Conservation (phyloP, 2,797 vertebrate genomes). For the Melanotaenia pygmaea region DNA sequence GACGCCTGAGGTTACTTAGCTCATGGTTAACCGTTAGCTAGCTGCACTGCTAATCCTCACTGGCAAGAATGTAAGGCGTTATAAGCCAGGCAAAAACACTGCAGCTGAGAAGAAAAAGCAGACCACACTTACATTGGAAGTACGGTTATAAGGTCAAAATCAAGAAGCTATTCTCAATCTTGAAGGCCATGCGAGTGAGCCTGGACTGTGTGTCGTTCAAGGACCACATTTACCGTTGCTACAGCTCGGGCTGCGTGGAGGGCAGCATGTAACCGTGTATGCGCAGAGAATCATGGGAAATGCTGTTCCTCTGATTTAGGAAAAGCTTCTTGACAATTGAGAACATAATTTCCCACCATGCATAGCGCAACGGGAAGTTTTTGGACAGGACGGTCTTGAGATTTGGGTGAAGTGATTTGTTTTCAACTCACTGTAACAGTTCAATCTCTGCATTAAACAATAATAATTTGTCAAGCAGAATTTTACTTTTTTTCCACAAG, state of each 20-base stretch:
- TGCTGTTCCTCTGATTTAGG: constrained; percentile 10
- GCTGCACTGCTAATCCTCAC: constrained; percentile 11
- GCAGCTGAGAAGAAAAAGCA: neutral
- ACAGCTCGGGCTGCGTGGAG: constrained; percentile 26
- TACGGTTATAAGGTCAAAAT: neutral
- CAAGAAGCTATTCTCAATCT: neutral
- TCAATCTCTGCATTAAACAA: neutral
- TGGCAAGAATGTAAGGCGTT: neutral
- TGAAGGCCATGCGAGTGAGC: constrained; percentile 38
- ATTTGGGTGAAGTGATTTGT: neutral
- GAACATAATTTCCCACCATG: constrained; percentile 29
- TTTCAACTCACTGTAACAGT: neutral
- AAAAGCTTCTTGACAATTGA: too few relatives aligned
- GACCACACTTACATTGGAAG: constrained; percentile 49
- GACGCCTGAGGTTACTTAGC: constrained; percentile 28
- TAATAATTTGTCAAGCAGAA: neutral
- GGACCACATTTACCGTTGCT: constrained; percentile 48
- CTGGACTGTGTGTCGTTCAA: constrained; percentile 24
- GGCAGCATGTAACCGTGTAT: constrained; percentile 35
- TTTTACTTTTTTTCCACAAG: neutral
- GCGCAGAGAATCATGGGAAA: constrained; percentile 51
- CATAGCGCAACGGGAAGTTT: neutral
- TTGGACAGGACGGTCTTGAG: neutral
- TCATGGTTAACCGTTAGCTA: constrained; percentile 38
- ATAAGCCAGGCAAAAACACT: accelerated